Evolutionary conservation across 2,888 invertebrate genomes (phyloP).

Genomic region (Pardosa pseudoannulata): DNA sequence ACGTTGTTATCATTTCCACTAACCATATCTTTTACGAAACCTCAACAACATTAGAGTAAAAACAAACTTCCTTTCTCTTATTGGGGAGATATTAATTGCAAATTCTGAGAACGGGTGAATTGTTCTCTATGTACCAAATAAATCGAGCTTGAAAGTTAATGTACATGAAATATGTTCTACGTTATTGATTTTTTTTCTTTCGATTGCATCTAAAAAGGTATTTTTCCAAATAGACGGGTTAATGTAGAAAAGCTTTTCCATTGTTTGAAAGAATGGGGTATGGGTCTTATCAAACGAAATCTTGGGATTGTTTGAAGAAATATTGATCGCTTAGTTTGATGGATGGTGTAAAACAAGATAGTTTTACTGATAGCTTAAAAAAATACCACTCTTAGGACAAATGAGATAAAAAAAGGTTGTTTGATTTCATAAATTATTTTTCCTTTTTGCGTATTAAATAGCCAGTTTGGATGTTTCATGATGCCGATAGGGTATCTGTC

Average conservation of each 20-base stretch:
- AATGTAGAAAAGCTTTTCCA: background rate
- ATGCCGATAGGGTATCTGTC: no score
- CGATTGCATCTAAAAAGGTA: constrained; percentile 13
- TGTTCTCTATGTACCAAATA: constrained; percentile 8
- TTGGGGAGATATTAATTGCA: background rate
- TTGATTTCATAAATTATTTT: no score
- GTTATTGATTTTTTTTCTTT: constrained; percentile 1
- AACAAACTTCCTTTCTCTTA: background rate
- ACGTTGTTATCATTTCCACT: no score
- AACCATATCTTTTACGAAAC: background rate
- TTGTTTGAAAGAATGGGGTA: constrained; percentile 10
- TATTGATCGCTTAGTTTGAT: background rate
- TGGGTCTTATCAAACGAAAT: background rate
- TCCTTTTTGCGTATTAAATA: no score
- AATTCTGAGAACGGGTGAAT: constrained; percentile 2
- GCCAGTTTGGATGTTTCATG: no score
- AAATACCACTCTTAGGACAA: no score
- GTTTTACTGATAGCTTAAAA: no score
- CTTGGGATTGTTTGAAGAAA: background rate
- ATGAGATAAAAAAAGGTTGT: no score
- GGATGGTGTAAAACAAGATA: no score
- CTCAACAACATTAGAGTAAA: background rate
- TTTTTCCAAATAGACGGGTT: background rate
- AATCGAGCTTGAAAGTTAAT: background rate
- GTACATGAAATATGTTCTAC: constrained; percentile 11